A percentile compares a stretch with the other conserved stretches of the same genome.
Evolutionary conservation across 2,888 invertebrate genomes (phyloP).

Genomic region (Drosophila subsilvestris): DNA sequence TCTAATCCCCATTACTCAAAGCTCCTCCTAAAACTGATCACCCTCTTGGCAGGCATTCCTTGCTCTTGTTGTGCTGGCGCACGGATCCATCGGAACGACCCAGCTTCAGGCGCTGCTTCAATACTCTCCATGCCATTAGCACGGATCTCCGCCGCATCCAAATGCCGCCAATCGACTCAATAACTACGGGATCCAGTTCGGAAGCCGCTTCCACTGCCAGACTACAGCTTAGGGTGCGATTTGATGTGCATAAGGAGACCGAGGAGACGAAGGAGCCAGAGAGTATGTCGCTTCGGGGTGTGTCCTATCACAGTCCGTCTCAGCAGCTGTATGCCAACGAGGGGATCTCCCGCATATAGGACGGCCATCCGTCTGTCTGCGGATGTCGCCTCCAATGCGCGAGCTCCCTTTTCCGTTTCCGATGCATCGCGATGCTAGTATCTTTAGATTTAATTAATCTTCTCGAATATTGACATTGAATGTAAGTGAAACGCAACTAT

Average conservation of each 20-base stretch:
- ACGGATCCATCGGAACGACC: constrained; percentile 93
- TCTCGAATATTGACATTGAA: too few relatives aligned
- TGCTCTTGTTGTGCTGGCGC: constrained; percentile 96
- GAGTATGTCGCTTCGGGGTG: constrained; percentile 31
- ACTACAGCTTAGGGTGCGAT: constrained; percentile 58
- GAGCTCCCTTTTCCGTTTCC: too few relatives aligned
- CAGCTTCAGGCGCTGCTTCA: constrained; percentile 92
- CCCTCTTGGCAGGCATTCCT: constrained; percentile 88
- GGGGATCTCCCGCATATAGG: constrained; percentile 75
- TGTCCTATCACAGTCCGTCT: not conserved
- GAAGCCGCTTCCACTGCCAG: not conserved
- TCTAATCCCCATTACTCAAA: not conserved
- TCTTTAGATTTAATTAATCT: too few relatives aligned
- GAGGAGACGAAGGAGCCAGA: constrained; percentile 13
- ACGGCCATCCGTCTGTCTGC: not conserved
- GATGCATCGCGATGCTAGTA: not conserved
- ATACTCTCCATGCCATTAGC: constrained; percentile 81
- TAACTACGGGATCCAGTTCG: not conserved
- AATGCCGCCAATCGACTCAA: constrained; percentile 9
- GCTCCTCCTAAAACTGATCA: not conserved
- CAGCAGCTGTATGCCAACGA: constrained; percentile 75
- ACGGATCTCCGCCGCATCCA: constrained; percentile 67
- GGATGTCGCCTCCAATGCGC: too few relatives aligned
- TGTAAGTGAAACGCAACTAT: too few relatives aligned
- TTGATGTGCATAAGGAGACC: constrained; percentile 42